These are phyloP conservation scores for Agrenia bidenticulata DNA, from an alignment of 2,888 invertebrate species.

Conservation along the genomic window DNA sequence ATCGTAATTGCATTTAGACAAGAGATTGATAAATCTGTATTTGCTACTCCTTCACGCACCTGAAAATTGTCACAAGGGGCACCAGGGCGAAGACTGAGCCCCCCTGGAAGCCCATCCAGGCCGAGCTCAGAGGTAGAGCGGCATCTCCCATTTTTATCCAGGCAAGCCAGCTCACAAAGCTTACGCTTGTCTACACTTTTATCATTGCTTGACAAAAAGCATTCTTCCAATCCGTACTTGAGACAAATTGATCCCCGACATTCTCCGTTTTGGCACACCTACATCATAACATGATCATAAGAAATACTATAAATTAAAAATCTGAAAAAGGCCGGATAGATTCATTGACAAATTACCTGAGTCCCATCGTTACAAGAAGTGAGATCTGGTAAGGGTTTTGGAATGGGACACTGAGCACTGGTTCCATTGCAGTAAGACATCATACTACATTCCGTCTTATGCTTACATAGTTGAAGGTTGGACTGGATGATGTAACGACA, in stretches of 20 bases:
- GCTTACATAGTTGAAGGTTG: conserved; percentile 70
- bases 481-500: conserved; percentile 73
- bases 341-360: conserved; percentile 58
- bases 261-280: conserved; percentile 83
- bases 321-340: not conserved
- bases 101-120: conserved; percentile 70
- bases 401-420: conserved; percentile 82
- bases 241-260: conserved; percentile 95
- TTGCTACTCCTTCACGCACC: too few relatives aligned
- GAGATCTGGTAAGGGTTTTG: conserved; percentile 73
- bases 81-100: conserved; percentile 86
- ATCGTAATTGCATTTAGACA: not conserved
- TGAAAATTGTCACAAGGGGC: conserved; percentile 99
- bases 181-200: conserved; percentile 77
- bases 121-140: conserved; percentile 83
- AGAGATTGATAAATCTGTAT: too few relatives aligned
- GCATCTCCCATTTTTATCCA: conserved; percentile 71
- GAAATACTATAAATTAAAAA: conserved; percentile 11
- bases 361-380: conserved; percentile 94
- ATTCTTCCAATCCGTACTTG: conserved; percentile 90
- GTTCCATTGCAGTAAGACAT: conserved; percentile 82
- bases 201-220: conserved; percentile 83
- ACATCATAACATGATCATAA: conserved; percentile 3
- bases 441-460: conserved; percentile 86
- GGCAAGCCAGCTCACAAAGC: conserved; percentile 96